Evolutionary conservation across 2,113 vertebrate genomes (phyloP), one percentile per base, ranked within the genome.

Genomic region (Galbula dea): DNA sequence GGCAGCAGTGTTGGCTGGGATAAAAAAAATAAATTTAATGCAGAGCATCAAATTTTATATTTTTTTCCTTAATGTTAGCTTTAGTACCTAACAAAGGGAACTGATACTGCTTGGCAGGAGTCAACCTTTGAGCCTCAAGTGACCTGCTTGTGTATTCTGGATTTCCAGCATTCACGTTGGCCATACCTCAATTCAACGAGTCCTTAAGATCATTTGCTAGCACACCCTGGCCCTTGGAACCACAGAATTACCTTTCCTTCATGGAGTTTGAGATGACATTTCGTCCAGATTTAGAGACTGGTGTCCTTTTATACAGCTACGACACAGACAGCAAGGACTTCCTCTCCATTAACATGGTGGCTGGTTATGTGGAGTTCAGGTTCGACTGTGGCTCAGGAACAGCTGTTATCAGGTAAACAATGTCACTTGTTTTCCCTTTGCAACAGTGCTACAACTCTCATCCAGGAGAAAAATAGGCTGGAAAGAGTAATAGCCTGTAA

Each of bases 371-470:
- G 94, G 99, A 99, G 94, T 99, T 99, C 97, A 98, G 98, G 92
- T 99, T 99, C 23, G 99, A 99, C 97, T 99, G 99, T 21, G 99
- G 99, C 72, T 99, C 99, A 15, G 99, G 99, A 66, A 98, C 98
- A 0, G 97, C 98, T 18, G 75, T 98, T 10, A 98, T 99, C 96
- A 98, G 99, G 99, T 99, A 96, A 96, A 49, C 18, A 18, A 23
- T 12, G 2, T 39, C 78, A 41, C 12, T 75, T 41, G 3, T 54
- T 5, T 23, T 73, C 77, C n/a, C 26, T 27, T 85, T 62, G 34
- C 54, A n/a, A 3, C 39, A 80, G 46, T 79, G 45, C 23, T 39
- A 43, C 0, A 0, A 21, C 61, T 32, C 51, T 78, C 18, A 29
- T 49, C 26, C 27, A 34, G 13, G 55, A 21, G 32, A 73, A 27